Percentiles rank a stretch among this genome's conserved stretches.
Conservation (phyloP, 2,797 vertebrate genomes). For the Brachyalestes nurse region DNA sequence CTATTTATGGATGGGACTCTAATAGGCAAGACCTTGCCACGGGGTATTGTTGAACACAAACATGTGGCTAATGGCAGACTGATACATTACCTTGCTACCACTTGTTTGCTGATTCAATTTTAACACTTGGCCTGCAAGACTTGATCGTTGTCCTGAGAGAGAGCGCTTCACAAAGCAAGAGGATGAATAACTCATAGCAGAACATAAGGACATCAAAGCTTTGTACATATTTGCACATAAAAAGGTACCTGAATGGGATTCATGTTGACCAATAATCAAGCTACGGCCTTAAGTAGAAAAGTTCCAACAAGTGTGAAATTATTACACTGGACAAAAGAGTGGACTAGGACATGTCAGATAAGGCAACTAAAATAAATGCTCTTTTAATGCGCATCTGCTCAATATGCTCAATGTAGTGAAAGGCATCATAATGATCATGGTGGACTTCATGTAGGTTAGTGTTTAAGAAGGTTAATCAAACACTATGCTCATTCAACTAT, state of each 20-base stretch:
- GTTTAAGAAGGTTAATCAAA: background rate
- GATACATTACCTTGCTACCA: background rate
- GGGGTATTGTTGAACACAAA: slow-evolving; percentile 45
- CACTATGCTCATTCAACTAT: background rate
- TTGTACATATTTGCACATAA: background rate
- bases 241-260: background rate
- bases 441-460: background rate
- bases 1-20: slow-evolving; percentile 40
- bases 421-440: no score
- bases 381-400: background rate
- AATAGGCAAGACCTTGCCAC: slow-evolving; percentile 39
- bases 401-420: no score
- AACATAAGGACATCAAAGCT: background rate
- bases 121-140: background rate
- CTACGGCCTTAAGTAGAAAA: background rate
- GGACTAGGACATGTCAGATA: background rate
- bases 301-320: background rate
- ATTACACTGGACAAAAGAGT: background rate
- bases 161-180: background rate
- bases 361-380: background rate
- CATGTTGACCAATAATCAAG: background rate
- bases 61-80: slow-evolving; percentile 28
- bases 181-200: background rate
- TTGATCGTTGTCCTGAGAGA: background rate
- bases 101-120: slow-evolving; percentile 19